Evolutionary conservation across 2,113 vertebrate genomes (phyloP).

Genomic region (Epinephelus cyanopodus): DNA sequence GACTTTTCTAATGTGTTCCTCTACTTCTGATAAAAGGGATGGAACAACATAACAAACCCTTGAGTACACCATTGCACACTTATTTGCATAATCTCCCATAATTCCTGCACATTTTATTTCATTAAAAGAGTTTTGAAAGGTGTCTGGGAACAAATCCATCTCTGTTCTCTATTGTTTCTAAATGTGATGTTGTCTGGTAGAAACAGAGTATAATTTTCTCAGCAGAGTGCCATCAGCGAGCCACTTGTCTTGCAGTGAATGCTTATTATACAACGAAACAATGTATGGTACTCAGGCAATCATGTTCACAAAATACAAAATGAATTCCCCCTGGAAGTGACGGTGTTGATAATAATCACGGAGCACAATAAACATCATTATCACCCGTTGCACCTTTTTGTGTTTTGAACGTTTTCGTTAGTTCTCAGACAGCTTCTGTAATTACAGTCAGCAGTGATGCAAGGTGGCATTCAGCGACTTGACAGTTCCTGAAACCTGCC

Average conservation of each 20-base stretch:
- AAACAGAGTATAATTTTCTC: slow-evolving; percentile 39
- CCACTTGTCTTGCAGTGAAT: slow-evolving; percentile 34
- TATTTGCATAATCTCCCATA: slow-evolving; percentile 50
- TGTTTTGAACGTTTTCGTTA: slow-evolving; percentile 36
- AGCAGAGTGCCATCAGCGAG: slow-evolving; percentile 44
- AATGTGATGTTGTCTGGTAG: slow-evolving; percentile 20
- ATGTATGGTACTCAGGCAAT: slow-evolving; percentile 27
- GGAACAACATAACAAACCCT: slow-evolving; percentile 2
- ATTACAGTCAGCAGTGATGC: slow-evolving; percentile 68
- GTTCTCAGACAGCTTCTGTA: slow-evolving; percentile 56
- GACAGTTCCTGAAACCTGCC: slow-evolving; percentile 65
- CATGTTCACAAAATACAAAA: slow-evolving; percentile 46
- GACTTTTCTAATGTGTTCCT: not conserved
- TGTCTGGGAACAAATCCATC: slow-evolving; percentile 50
- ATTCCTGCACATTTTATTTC: slow-evolving; percentile 32
- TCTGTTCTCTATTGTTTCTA: slow-evolving; percentile 20
- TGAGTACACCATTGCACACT: slow-evolving; percentile 1
- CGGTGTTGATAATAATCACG: slow-evolving; percentile 39
- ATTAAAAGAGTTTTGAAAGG: slow-evolving; percentile 40
- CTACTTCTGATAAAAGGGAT: slow-evolving; percentile 10
- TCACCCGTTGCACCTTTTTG: slow-evolving; percentile 23
- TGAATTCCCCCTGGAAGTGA: slow-evolving; percentile 43
- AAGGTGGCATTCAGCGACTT: slow-evolving; percentile 66
- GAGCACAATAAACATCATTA: slow-evolving; percentile 53
- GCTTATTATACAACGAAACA: slow-evolving; percentile 48